These are phyloP conservation scores for Pangasius macronema DNA, from an alignment of 2,797 vertebrate genomes.

Conservation along the genomic window DNA sequence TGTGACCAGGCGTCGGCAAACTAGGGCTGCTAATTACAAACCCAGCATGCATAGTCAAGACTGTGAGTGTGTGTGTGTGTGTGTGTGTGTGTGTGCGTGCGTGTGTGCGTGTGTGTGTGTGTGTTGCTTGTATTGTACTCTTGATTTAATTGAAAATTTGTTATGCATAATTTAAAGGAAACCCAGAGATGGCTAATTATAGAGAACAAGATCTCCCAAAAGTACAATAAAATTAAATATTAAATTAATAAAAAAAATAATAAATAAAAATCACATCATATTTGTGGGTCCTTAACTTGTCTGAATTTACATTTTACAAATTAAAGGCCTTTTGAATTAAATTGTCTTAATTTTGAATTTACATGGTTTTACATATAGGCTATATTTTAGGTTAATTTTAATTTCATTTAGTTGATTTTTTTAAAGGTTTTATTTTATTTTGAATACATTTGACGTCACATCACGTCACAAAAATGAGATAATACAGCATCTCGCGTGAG, in stretches of 20 bases:
- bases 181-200: conserved; percentile 36
- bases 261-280: not conserved
- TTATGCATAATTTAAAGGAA: conserved; percentile 14
- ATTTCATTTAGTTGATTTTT: not conserved
- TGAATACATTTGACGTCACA: not conserved
- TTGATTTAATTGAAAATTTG: conserved; percentile 39
- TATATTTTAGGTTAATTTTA: not conserved
- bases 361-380: not conserved
- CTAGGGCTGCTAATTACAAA: conserved; percentile 38
- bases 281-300: not conserved
- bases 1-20: conserved; percentile 22
- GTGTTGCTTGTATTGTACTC: conserved; percentile 10
- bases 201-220: not conserved
- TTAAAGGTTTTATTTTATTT: not conserved
- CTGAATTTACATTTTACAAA: not conserved
- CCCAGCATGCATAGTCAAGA: conserved; percentile 25
- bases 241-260: not conserved
- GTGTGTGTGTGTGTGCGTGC: not conserved
- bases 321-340: not conserved
- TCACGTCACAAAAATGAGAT: not conserved
- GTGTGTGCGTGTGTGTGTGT: not conserved
- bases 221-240: not conserved
- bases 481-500: not conserved
- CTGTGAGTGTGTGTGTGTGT: conserved; percentile 1
- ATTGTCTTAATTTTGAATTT: not conserved